Base-by-base conservation (phyloP, 2,888 invertebrate genomes). In the Cheilosia soror region DNA sequence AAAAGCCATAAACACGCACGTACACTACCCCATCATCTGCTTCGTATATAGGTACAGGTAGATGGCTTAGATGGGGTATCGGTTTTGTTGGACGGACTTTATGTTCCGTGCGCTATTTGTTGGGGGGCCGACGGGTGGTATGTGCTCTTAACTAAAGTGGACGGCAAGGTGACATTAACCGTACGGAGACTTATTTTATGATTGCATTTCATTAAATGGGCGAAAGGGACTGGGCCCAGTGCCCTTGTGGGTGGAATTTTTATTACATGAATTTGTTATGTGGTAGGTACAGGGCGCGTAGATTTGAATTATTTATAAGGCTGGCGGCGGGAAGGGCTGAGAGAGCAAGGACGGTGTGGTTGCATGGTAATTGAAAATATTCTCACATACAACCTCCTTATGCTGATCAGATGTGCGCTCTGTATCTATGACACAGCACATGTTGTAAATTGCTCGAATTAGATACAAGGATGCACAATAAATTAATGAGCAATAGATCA, bases 291-390 rank as follows among this genome's bases (percentile, higher is more conserved):
- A 58, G 62, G 66, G 51, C 83, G 84, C 80, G 80, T 80, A 80
- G 58, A 60, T 80, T 80, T 84, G 84, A 79, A 84, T 84, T 37
- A 84, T 84, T 84, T 84, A 84, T 84, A 84, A 84, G 79, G 69
- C 33, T 49, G 42, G 53, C 53, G 15, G 49, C n/a, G 40, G n/a
- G 20, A 2, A 20, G 20, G 1, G 20, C 20, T 42, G 9, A 11
- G 15, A 42, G 42, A 44, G 57, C 49, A 51, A 58, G 62, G 62
- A 27, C 58, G 25, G 47, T 58, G 57, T 63, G 42, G 73, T 65
- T 55, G 78, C 75, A 79, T 84, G 84, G 80, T 84, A 84, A 84
- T 84, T 84, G 84, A 80, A 84, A 80, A 80, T 75, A 75, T 69
- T 80, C 84, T 79, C 75, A 79, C 73, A 79, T 75, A 73, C 75